These are phyloP conservation scores for Willisornis vidua DNA, from an alignment of 2,113 vertebrate species.

Conservation along the genomic window DNA sequence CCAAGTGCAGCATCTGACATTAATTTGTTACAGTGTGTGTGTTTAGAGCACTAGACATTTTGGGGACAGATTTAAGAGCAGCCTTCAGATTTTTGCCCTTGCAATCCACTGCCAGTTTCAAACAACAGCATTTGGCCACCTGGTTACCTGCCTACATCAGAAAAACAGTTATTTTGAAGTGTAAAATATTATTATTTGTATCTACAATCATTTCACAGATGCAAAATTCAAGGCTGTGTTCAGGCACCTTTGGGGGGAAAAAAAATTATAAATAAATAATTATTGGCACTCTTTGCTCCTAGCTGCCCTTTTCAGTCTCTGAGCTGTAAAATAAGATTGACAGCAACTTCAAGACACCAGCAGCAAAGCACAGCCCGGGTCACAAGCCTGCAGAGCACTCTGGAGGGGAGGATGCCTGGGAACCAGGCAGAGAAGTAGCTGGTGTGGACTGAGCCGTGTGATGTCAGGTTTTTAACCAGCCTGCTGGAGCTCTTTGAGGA, in stretches of 20 bases:
- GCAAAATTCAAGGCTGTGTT: background rate
- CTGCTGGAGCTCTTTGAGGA: slow-evolving; percentile 43
- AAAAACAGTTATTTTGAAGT: background rate
- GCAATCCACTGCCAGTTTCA: background rate
- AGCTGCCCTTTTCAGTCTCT: slow-evolving; percentile 48
- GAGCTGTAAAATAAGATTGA: slow-evolving; percentile 51
- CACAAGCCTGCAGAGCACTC: background rate
- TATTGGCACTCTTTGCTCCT: background rate
- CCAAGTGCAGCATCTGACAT: slow-evolving; percentile 43
- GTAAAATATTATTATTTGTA: background rate
- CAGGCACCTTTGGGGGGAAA: background rate
- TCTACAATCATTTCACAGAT: background rate
- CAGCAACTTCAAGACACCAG: background rate
- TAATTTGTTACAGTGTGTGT: slow-evolving; percentile 32
- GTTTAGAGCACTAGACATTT: background rate
- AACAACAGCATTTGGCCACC: background rate
- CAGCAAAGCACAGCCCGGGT: background rate
- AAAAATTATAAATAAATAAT: background rate
- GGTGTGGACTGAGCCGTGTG: background rate
- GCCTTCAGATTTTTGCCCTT: slow-evolving; percentile 25
- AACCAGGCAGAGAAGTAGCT: background rate
- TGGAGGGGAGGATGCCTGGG: background rate
- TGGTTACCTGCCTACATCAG: background rate
- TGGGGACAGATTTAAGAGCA: slow-evolving; percentile 30
- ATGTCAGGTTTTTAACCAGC: slow-evolving; percentile 45